Evolutionary conservation across 2,113 vertebrate genomes (phyloP).

Genomic region (human (Homo sapiens)): DNA sequence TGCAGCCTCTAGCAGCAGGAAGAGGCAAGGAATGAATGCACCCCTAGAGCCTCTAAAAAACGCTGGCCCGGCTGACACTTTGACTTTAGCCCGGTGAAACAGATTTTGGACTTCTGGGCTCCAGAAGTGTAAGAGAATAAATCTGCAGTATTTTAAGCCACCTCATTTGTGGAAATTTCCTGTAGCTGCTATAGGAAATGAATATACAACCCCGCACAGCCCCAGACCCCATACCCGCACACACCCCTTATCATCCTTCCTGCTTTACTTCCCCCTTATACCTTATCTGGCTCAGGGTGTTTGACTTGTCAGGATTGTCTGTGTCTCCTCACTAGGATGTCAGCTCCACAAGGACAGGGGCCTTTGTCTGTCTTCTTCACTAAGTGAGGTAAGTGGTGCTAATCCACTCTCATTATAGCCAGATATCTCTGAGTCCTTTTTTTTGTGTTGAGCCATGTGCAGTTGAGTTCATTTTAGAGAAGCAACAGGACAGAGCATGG

Average conservation of each 20-base stretch:
- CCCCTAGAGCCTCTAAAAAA: neutral
- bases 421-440: neutral
- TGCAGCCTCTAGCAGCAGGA: neutral
- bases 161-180: neutral
- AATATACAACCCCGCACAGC: rapidly evolving
- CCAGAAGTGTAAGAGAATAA: neutral
- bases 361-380: neutral
- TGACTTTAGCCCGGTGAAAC: neutral
- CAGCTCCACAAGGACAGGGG: neutral
- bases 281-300: neutral
- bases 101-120: neutral
- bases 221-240: neutral
- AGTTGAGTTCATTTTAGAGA: neutral
- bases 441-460: neutral
- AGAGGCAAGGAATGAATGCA: neutral
- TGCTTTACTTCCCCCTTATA: neutral
- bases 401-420: neutral
- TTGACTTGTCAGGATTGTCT: neutral
- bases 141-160: neutral
- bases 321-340: neutral
- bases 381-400: neutral
- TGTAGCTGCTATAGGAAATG: neutral
- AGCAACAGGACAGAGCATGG: too few relatives aligned
- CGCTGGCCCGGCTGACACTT: neutral
- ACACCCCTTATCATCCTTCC: neutral